Evolutionary conservation across 2,797 vertebrate species (phyloP).

Genomic region (Tiaroga cobitis): DNA sequence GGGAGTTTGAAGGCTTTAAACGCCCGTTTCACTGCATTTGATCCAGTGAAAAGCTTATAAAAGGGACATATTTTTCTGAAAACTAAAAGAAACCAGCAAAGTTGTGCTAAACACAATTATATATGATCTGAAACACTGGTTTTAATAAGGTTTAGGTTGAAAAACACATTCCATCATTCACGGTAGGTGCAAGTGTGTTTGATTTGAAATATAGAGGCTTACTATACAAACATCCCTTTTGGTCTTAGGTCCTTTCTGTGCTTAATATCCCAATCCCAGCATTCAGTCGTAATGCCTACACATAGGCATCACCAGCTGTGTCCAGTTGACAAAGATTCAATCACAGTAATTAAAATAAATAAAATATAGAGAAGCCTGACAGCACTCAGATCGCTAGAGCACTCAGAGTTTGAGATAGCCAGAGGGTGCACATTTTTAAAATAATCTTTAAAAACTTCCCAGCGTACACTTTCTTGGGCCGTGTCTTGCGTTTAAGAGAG

Average conservation of each 20-base stretch:
- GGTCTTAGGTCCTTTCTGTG: slow-evolving; percentile 58
- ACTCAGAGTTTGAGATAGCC: slow-evolving; percentile 22
- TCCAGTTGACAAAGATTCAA: slow-evolving; percentile 60
- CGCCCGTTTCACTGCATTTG: background rate
- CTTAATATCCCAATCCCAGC: slow-evolving; percentile 49
- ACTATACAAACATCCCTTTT: slow-evolving; percentile 47
- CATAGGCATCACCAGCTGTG: slow-evolving; percentile 41
- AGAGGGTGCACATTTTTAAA: background rate
- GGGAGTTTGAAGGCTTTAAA: slow-evolving; percentile 4
- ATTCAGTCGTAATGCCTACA: slow-evolving; percentile 63
- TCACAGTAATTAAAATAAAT: slow-evolving; percentile 82
- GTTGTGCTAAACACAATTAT: background rate
- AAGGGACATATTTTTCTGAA: background rate
- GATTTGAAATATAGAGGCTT: slow-evolving; percentile 44
- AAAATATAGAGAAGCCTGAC: slow-evolving; percentile 66
- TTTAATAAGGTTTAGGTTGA: slow-evolving; percentile 28
- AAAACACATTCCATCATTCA: slow-evolving; percentile 3
- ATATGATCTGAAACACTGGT: background rate
- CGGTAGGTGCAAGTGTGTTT: slow-evolving; percentile 25
- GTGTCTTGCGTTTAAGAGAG: slow-evolving; percentile 10
- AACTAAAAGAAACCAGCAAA: background rate
- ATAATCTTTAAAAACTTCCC: slow-evolving; percentile 12
- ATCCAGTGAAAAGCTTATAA: background rate
- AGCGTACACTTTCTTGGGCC: slow-evolving; percentile 8
- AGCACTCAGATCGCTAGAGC: slow-evolving; percentile 58